Evolutionary conservation across 2,888 invertebrate species (phyloP), one percentile per base, ranked within the genome.

Genomic region (Dasypolia templi): DNA sequence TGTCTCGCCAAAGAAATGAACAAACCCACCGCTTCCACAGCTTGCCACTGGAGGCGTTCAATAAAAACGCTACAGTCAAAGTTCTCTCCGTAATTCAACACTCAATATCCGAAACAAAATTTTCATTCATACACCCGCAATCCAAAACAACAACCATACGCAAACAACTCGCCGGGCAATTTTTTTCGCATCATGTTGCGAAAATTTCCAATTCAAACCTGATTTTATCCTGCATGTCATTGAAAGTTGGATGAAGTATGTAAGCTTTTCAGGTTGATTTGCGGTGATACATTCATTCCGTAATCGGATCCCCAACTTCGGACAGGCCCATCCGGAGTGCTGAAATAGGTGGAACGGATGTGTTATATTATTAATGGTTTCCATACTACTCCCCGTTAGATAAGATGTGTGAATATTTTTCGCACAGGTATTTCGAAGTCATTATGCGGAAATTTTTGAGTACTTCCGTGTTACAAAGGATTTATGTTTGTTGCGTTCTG

Each of bases 361-460:
- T 77, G 81, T 74, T 87, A 86, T 82, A 77, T 87, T 86, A 88
- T 86, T 88, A 86, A 86, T 84, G 86, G 88, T 86, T 76, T 75
- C 75, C 86, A 85, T 82, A 83, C 74, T 85, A 79, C 63, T 63
- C 72, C 35, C 53, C 39, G 56, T 69, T 74, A 77, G 70, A 83
- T 79, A 75, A 75, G 72, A 81, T 75, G 70, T 61, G 73, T 74
- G 75, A 69, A 82, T 84, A 66, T 72, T 82, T 86, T 84, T 82
- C 71, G 61, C 46, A 44, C 83, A 82, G 81, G 81, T 82, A 82
- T 85, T 69, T 53, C 26, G 39, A 59, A 77, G 53, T 82, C 82
- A 85, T 82, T 85, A 77, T 66, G 62, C 86, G 85, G 78, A 82
- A 85, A 71, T 82, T 82, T 82, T 77, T 58, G 67, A 81, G 85